Percentiles rank a stretch among this genome's conserved stretches.
Evolutionary conservation across 2,113 vertebrate species (phyloP).

Genomic region (Pontoporia blainvillei): DNA sequence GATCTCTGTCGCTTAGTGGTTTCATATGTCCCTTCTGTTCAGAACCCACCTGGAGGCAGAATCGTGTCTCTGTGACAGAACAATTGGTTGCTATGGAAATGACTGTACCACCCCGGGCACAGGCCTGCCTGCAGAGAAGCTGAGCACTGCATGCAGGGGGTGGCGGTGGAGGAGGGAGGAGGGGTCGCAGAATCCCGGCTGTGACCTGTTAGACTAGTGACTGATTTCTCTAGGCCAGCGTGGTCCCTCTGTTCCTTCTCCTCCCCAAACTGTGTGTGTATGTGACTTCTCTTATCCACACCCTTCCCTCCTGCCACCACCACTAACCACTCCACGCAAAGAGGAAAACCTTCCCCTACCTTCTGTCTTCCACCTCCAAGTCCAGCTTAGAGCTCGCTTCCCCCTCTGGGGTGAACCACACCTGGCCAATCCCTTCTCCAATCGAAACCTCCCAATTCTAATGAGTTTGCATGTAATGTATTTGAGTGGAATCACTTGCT

Average conservation of each 20-base stretch:
- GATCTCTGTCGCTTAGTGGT: background rate
- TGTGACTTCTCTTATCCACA: background rate
- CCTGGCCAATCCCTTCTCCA: background rate
- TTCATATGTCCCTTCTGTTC: background rate
- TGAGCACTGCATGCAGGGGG: rapidly evolving
- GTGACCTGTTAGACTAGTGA: background rate
- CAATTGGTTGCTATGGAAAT: conserved; percentile 60
- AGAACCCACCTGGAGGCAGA: conserved; percentile 28
- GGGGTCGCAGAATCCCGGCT: background rate
- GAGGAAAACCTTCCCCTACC: background rate
- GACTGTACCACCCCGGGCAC: background rate
- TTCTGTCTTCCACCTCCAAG: background rate
- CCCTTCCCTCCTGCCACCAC: rapidly evolving
- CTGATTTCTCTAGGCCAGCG: background rate
- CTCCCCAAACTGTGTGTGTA: background rate
- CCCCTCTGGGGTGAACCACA: background rate
- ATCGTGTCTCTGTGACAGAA: background rate
- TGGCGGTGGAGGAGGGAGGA: rapidly evolving
- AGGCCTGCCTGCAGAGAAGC: background rate
- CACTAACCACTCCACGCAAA: background rate
- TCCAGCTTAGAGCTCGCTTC: background rate
- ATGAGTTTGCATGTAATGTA: background rate
- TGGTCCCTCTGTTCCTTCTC: background rate
- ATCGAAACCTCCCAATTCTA: rapidly evolving
- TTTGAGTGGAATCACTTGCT: background rate